phyloP scores from a whole-genome alignment of 30 jellyfish, hydroid and myxozoan species.

The Cassiopea andromeda region DNA sequence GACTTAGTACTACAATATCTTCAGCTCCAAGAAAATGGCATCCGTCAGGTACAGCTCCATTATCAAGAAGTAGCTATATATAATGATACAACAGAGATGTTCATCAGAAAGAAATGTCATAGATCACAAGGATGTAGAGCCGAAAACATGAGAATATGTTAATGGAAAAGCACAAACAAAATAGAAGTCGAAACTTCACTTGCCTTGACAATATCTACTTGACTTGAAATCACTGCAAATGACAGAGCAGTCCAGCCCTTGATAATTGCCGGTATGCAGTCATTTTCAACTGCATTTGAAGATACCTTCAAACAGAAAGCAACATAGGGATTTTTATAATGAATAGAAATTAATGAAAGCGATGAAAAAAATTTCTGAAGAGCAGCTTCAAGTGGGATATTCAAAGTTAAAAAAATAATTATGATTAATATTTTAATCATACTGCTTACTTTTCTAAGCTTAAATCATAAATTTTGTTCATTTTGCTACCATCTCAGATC shows the following conservation, averaged over 20 bases:
- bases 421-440: too few relatives aligned
- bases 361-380: too few relatives aligned
- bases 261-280: conserved; percentile 65
- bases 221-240: conserved; percentile 56
- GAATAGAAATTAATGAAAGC: background rate
- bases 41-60: conserved; percentile 54
- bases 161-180: too few relatives aligned
- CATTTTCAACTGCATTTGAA: conserved; percentile 54
- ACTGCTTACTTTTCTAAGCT: too few relatives aligned
- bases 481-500: too few relatives aligned
- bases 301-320: conserved; percentile 26
- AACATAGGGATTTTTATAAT: too few relatives aligned
- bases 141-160: too few relatives aligned
- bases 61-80: conserved; percentile 36
- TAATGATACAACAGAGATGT: background rate
- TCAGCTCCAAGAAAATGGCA: background rate
- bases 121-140: background rate
- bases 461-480: too few relatives aligned
- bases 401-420: too few relatives aligned
- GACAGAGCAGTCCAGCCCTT: conserved; percentile 72
- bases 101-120: background rate
- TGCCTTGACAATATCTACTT: conserved; percentile 49
- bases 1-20: conserved; percentile 32
- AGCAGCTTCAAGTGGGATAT: too few relatives aligned
- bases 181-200: background rate